Conservation (phyloP, 2,113 vertebrate species). For the Dicrurus megarhynchus region DNA sequence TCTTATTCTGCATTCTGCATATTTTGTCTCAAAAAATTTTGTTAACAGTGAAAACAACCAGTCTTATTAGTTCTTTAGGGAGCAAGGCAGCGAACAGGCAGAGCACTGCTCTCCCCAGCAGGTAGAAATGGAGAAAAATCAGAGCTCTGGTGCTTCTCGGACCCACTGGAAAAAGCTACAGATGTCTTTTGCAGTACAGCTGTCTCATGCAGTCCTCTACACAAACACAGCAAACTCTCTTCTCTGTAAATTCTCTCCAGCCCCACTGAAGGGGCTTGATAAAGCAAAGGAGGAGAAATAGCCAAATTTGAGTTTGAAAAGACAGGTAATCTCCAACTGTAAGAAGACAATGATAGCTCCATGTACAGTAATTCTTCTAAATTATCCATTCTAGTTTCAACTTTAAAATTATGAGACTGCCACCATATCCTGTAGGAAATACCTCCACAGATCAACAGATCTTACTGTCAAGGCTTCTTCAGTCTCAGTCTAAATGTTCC, state of each 20-base stretch:
- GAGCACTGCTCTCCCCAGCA: not conserved
- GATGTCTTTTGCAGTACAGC: not conserved
- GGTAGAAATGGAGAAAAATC: not conserved
- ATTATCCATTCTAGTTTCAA: not conserved
- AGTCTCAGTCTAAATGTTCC: not conserved
- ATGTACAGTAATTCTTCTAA: not conserved
- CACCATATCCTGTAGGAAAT: not conserved
- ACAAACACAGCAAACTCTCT: not conserved
- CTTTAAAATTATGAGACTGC: not conserved
- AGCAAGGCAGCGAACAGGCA: not conserved
- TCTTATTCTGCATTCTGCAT: not conserved
- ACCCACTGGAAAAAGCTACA: not conserved
- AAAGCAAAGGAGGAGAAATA: not conserved
- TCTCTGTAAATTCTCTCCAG: not conserved
- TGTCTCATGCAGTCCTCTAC: not conserved
- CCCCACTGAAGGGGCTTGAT: not conserved
- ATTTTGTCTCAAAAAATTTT: not conserved
- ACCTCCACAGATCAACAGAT: not conserved
- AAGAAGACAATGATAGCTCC: not conserved
- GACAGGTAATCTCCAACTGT: not conserved
- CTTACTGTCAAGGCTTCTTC: not conserved
- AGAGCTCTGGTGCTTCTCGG: not conserved
- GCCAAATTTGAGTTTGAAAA: not conserved
- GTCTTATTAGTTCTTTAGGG: not conserved
- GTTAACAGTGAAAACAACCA: not conserved